A percentile compares a stretch with the other conserved stretches of the same genome.
These are phyloP conservation scores for Pocillopora damicornis DNA, from an alignment of 64 coral and sea anemone genomes.

Conservation along the genomic window DNA sequence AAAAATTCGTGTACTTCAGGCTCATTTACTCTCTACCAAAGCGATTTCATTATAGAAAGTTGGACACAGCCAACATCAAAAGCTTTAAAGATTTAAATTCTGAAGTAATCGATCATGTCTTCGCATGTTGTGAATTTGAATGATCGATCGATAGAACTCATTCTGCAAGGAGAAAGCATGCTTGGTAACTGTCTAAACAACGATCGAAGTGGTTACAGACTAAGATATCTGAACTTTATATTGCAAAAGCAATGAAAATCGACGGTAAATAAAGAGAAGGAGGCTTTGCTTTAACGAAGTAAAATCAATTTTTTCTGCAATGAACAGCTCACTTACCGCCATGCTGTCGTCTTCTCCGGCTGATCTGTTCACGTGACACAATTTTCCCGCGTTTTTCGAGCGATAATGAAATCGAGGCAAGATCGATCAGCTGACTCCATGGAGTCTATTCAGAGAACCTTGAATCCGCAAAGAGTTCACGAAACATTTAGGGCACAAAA, in stretches of 20 bases:
- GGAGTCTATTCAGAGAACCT: not conserved
- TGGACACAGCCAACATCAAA: not conserved
- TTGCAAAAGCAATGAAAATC: not conserved
- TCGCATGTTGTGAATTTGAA: not conserved
- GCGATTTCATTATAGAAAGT: not conserved
- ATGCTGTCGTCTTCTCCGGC: conserved; percentile 56
- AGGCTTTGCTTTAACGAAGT: not conserved
- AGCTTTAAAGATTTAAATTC: not conserved
- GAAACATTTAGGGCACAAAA: not conserved
- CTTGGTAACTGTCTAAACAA: not conserved
- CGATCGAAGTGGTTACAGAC: not conserved
- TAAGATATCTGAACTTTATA: not conserved
- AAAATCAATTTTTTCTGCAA: not conserved
- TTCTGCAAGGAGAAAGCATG: not conserved
- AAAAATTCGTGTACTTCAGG: too few relatives aligned
- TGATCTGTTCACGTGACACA: conserved; percentile 78
- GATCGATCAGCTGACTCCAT: not conserved
- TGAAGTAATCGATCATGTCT: not conserved
- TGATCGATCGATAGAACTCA: not conserved
- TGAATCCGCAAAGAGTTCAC: not conserved
- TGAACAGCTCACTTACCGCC: conserved; percentile 48
- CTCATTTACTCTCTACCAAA: not conserved
- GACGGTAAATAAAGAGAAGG: not conserved
- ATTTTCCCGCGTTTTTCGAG: conserved; percentile 69
- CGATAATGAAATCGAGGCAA: conserved; percentile 27